Conservation (phyloP, 2,888 invertebrate genomes). For the Poecilobothrus nobilitatus region DNA sequence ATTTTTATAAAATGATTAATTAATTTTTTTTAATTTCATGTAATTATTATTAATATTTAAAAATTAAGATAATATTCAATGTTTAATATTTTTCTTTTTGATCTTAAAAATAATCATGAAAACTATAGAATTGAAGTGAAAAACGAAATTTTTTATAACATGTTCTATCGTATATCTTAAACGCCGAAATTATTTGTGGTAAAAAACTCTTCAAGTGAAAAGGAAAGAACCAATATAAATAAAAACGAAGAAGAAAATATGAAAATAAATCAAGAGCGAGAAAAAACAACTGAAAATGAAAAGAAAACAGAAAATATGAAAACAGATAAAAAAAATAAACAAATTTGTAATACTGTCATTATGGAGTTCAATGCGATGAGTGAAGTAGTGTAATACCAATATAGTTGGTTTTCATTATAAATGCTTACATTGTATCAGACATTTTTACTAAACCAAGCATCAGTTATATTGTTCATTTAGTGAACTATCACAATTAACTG, state of each 20-base stretch:
- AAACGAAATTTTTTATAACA: conserved; percentile 32
- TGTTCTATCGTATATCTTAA: conserved; percentile 27
- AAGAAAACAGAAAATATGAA: conserved; percentile 21
- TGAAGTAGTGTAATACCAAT: conserved; percentile 52
- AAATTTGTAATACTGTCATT: conserved; percentile 40
- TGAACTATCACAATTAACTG: no score
- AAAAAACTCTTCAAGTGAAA: conserved; percentile 19
- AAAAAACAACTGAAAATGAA: background rate
- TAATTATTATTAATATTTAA: no score
- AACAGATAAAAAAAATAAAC: conserved; percentile 23
- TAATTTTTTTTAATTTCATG: no score
- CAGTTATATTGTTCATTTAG: no score
- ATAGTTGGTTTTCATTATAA: conserved; percentile 77
- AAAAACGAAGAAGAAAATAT: background rate
- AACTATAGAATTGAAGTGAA: conserved; percentile 36
- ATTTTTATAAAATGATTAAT: no score
- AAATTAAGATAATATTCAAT: no score
- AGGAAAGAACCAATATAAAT: no score
- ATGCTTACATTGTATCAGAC: conserved; percentile 72
- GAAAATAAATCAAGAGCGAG: background rate
- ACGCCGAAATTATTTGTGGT: conserved; percentile 10
- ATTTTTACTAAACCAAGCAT: no score
- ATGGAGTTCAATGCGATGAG: conserved; percentile 61
- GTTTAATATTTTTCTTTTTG: no score
- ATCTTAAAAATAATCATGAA: conserved; percentile 27